phyloP scores from a whole-genome alignment of 1,140 invertebrate species.

The Drosophila busckii region DNA sequence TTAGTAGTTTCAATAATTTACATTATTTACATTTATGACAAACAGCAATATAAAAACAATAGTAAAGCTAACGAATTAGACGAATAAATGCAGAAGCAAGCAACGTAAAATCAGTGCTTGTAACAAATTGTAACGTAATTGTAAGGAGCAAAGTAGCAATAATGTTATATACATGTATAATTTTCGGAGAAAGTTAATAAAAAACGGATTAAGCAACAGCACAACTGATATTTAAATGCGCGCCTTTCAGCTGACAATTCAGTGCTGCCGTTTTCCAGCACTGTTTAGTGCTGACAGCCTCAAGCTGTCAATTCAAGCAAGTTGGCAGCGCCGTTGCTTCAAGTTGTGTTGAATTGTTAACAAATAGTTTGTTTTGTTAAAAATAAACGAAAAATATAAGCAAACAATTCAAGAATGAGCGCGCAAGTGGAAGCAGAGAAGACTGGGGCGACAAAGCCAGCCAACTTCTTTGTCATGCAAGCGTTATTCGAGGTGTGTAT shows the following conservation, averaged over 20 bases:
- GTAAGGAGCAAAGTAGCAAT: conserved; percentile 59
- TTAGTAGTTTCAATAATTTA: conserved; percentile 75
- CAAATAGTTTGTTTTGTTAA: not conserved
- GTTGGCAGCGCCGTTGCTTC: conserved; percentile 10
- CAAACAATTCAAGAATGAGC: conserved; percentile 26
- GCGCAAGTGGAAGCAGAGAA: conserved; percentile 9
- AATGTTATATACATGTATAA: conserved; percentile 47
- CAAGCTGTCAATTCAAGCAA: not conserved
- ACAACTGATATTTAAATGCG: not conserved
- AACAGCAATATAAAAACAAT: conserved; percentile 26
- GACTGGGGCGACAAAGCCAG: not conserved
- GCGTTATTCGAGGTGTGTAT: conserved; percentile 46
- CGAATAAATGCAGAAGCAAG: conserved; percentile 57
- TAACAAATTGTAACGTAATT: conserved; percentile 56
- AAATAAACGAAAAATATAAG: not conserved
- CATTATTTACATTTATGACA: conserved; percentile 36
- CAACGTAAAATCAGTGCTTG: conserved; percentile 55
- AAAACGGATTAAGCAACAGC: conserved; percentile 28
- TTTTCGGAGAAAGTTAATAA: conserved; percentile 68
- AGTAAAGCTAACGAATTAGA: conserved; percentile 60
- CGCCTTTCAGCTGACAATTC: not conserved
- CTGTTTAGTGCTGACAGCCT: not conserved
- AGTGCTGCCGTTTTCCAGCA: not conserved
- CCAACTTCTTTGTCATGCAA: conserved; percentile 46
- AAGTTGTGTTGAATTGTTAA: conserved; percentile 10